phyloP scores from a whole-genome alignment of 2,888 invertebrate species.

The Drosophila borborema region DNA sequence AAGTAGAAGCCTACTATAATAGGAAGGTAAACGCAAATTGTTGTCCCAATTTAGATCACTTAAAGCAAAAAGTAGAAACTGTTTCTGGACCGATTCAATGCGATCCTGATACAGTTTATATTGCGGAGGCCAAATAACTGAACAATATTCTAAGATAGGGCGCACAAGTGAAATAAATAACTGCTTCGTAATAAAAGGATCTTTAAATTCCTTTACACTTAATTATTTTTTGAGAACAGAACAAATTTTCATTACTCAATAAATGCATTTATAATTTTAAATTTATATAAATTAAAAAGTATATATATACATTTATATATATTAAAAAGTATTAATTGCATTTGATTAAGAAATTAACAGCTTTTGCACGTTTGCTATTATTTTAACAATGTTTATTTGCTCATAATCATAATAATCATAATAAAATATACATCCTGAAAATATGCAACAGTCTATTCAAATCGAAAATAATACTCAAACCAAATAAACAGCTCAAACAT shows the following conservation, averaged over 20 bases:
- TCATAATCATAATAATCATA: neutral
- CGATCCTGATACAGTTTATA: too few species aligned
- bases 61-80: too few species aligned
- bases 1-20: too few species aligned
- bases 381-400: neutral
- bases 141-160: too few species aligned
- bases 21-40: too few species aligned
- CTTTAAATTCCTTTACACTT: too few species aligned
- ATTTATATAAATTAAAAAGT: neutral
- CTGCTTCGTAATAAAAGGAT: too few species aligned
- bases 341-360: neutral
- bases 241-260: neutral
- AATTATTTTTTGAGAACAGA: neutral
- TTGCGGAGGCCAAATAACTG: too few species aligned
- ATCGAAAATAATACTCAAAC: neutral
- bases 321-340: neutral
- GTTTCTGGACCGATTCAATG: too few species aligned
- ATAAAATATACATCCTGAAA: neutral
- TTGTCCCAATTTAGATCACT: too few species aligned
- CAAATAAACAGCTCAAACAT: accelerated
- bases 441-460: slow-evolving; percentile 3
- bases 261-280: neutral
- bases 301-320: neutral
- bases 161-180: too few species aligned
- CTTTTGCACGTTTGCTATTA: neutral